Evolutionary conservation across 2,113 vertebrate genomes (phyloP).

Genomic region (Coregonus clupeaformis): DNA sequence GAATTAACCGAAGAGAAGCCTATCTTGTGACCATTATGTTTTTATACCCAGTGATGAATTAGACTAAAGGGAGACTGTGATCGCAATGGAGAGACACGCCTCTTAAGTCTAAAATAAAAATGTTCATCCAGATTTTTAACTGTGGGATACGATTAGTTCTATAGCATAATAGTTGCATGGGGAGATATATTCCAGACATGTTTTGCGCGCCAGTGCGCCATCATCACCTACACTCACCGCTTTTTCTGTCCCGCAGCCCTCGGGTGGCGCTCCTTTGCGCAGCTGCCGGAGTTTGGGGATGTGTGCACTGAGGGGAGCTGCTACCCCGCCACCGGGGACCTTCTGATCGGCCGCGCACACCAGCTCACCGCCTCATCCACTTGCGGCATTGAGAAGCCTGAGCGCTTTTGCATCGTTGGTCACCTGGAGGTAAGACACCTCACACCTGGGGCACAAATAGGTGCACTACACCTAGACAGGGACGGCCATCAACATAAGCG

Average conservation of each 20-base stretch:
- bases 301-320: slow-evolving; percentile 91
- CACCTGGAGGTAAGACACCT: slow-evolving; percentile 81
- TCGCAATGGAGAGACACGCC: not conserved
- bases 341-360: slow-evolving; percentile 86
- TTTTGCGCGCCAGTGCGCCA: not conserved
- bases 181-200: too few relatives aligned
- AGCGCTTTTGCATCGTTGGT: slow-evolving; percentile 89
- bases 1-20: not conserved
- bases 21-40: not conserved
- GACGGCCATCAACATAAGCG: too few relatives aligned
- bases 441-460: not conserved
- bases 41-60: not conserved
- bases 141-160: not conserved
- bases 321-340: slow-evolving; percentile 92
- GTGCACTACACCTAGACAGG: not conserved
- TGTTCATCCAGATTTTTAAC: not conserved
- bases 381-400: slow-evolving; percentile 79
- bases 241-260: slow-evolving; percentile 57
- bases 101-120: not conserved
- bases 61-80: not conserved
- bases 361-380: slow-evolving; percentile 84
- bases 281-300: slow-evolving; percentile 80
- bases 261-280: slow-evolving; percentile 56
- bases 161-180: not conserved
- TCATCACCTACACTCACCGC: not conserved